Conservation (phyloP, 2,113 vertebrate species). For the Sisor rabdophorus region DNA sequence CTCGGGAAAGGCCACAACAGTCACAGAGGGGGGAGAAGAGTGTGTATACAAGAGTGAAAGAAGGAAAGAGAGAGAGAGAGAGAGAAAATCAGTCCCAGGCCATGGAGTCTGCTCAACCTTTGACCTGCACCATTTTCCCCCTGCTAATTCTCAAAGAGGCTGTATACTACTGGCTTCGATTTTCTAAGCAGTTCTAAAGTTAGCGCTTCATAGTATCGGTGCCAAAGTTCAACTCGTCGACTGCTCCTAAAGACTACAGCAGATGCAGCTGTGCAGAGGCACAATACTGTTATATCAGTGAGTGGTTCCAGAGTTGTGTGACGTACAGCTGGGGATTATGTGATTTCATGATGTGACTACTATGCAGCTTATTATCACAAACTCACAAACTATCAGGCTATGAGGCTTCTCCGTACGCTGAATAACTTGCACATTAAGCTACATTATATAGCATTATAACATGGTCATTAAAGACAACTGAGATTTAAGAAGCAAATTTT, state of each 20-base stretch:
- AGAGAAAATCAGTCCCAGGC: constrained; percentile 1
- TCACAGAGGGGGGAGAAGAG: constrained; percentile 27
- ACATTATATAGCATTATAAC: background rate
- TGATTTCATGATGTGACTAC: background rate
- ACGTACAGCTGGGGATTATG: background rate
- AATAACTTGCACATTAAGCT: background rate
- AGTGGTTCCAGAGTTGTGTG: background rate
- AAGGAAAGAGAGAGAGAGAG: background rate
- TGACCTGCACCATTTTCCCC: constrained; percentile 8
- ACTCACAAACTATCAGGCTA: background rate
- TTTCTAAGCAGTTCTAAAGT: background rate
- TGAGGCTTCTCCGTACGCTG: background rate
- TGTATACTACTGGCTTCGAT: too few species aligned
- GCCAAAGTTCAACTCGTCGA: background rate
- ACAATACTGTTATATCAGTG: background rate
- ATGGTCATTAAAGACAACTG: background rate
- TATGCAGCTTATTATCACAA: background rate
- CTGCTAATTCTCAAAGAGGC: background rate
- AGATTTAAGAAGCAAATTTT: too few species aligned
- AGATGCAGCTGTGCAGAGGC: background rate
- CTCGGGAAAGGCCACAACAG: constrained; percentile 38
- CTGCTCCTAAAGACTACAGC: background rate
- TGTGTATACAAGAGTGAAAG: constrained; percentile 27
- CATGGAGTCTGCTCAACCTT: constrained; percentile 25
- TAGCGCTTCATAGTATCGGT: background rate